Base-by-base conservation (phyloP, 2,113 vertebrate genomes). In the Collichthys lucidus region DNA sequence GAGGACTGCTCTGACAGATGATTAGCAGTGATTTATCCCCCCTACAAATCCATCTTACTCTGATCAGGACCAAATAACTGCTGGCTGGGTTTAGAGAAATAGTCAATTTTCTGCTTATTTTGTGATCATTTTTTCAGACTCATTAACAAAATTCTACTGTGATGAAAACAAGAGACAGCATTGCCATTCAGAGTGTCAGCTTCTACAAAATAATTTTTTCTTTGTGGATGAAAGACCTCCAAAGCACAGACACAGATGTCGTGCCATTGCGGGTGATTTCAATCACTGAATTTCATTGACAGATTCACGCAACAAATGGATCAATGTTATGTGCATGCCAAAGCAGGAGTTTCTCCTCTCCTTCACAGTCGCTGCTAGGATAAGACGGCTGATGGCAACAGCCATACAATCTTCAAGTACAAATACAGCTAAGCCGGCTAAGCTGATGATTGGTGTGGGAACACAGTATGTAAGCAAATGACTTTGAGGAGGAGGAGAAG, bases 391-490 rank as follows among this genome's bases (percentile, higher is more conserved):
- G 86, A 90, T 82, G 78, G 93, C 86, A 90, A 93, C 89, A 91
- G 86, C 89, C 88, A 92, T 91, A 93, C 94, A 94, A 94, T 94
- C 92, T 94, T 93, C 91, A 92, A 95, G 93, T 95, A 93, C 93
- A 95, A 95, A 95, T 94, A 95, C 85, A 80, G 90, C 92, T 94
- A 94, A 95, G 93, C 93, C 75, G 82, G 82, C 90, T 94, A 96
- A 95, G 92, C 92, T 94, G 88, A 93, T 95, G 94, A 95, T 95
- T 93, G 94, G 93, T 94, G 92, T 93, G 91, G 91, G 87, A 94
- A 92, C 90, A 89, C 92, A 92, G 91, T 94, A 92, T 95, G 94
- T 93, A 93, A 93, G 93, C 89, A 93, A 94, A 95, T 95, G 89
- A 94, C 93, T 94, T 94, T 93, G 90, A 93, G 92, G 72, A 83